Conservation (phyloP, 2,888 invertebrate species). For the Acanthacorydalis orientalis region DNA sequence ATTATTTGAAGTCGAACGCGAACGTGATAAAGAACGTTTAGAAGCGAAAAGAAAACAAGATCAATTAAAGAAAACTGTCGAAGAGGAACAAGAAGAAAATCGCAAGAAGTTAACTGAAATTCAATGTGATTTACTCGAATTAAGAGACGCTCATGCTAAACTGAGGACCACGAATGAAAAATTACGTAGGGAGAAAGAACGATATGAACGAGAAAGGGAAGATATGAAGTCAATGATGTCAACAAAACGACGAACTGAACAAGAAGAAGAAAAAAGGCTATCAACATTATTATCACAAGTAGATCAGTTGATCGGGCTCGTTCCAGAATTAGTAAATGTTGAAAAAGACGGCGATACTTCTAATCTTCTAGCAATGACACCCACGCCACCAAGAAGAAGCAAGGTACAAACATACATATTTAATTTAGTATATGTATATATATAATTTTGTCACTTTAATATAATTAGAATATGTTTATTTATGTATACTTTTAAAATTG, state of each 20-base stretch:
- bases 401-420: constrained; percentile 26
- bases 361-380: constrained; percentile 35
- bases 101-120: constrained; percentile 67
- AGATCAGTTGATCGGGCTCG: constrained; percentile 60
- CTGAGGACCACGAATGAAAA: constrained; percentile 82
- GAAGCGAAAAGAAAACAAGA: constrained; percentile 76
- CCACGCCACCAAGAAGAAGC: constrained; percentile 51
- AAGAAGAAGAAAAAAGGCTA: constrained; percentile 58
- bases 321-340: constrained; percentile 45
- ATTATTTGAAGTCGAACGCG: constrained; percentile 75
- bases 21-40: constrained; percentile 73
- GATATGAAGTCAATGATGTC: constrained; percentile 29
- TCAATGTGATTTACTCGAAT: constrained; percentile 73
- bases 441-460: too few species aligned
- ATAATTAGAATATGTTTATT: too few species aligned
- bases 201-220: constrained; percentile 67
- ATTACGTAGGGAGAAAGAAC: constrained; percentile 70
- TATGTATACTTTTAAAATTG: too few species aligned
- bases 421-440: too few species aligned
- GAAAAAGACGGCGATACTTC: constrained; percentile 24
- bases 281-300: constrained; percentile 59
- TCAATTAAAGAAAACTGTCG: constrained; percentile 65
- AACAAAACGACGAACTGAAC: constrained; percentile 30
- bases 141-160: constrained; percentile 84
- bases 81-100: constrained; percentile 80